Evolutionary conservation across 2,113 vertebrate genomes (phyloP), one percentile per base, ranked within the genome.

Genomic region (Callorhinus ursinus): DNA sequence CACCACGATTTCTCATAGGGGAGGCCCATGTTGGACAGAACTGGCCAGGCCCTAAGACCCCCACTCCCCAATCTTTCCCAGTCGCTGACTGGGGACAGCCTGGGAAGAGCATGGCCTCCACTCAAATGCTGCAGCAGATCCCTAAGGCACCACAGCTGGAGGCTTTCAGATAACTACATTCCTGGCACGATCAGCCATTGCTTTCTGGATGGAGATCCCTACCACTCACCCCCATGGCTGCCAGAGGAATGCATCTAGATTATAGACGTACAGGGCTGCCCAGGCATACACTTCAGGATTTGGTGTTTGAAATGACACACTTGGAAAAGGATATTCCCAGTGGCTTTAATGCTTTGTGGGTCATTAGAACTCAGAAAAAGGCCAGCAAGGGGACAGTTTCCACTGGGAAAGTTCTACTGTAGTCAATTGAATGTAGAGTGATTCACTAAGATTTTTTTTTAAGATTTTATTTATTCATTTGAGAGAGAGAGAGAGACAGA

Each of bases 351-450:
- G 53, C 53, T 61, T 71, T 65, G 26, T 82, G 74, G 33, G 26
- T 82, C 79, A 19, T 93, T 91, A 51, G 51, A 71, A 89, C 80
- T 69, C 51, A 96, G 89, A 95, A 80, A 39, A 90, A 57, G 42
- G 28, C 18, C 63, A 76, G 67, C 24, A 94, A 76, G 22, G 33
- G 22, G 36, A 57, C 84, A 77, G 77, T 95, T 97, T 84, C 86
- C 65, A 49, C 36, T 76, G 72, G 33, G 55, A 95, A 88, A 91
- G 93, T 93, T 90, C 61, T 82, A 28, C 31, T 69, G 19, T 26
- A 79, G 69, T 92, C 72, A 93, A 9, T 36, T 33, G 71, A 88
- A 82, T 86, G 31, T 88, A 92, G 49, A 81, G 67, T 71, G 13
- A 65, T 65, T 65, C 26, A 31, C 63, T 65, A 65, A 65, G 63